Percentiles rank a stretch among this genome's conserved stretches.
phyloP scores from a whole-genome alignment of 2,113 vertebrate genomes.

The Pollimyrus isidori region DNA sequence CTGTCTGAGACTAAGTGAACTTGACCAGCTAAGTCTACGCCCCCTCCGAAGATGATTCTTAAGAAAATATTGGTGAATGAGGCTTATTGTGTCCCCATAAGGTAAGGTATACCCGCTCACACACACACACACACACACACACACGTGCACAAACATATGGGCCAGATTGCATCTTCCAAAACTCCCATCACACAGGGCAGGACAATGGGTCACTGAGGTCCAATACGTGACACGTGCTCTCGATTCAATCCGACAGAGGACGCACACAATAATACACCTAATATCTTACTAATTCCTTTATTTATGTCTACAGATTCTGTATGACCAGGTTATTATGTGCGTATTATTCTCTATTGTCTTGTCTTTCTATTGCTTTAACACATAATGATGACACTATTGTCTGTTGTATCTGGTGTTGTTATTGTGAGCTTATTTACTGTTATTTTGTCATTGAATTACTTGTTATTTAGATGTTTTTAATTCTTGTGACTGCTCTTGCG shows the following conservation, averaged over 20 bases:
- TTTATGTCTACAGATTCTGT: not conserved
- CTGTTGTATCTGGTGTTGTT: not conserved
- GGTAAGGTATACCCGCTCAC: no score
- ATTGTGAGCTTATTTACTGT: not conserved
- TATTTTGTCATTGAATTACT: not conserved
- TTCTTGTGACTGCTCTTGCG: not conserved
- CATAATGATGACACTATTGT: conserved; percentile 37
- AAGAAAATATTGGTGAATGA: no score
- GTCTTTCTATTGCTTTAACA: conserved; percentile 27
- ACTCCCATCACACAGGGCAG: not conserved
- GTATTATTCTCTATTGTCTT: conserved; percentile 19
- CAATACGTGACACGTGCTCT: no score
- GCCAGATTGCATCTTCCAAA: not conserved
- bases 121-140: no score
- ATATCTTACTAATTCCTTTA: not conserved
- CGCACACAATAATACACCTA: not conserved
- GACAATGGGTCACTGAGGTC: not conserved
- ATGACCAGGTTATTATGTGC: not conserved
- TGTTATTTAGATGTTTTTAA: not conserved
- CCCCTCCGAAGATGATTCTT: not conserved
- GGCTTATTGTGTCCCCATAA: no score
- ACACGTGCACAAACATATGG: not conserved
- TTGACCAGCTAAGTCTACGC: not conserved
- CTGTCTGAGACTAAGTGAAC: not conserved
- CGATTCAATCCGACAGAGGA: not conserved